A percentile compares a stretch with the other conserved stretches of the same genome.
Evolutionary conservation across 2,888 invertebrate species (phyloP).

Genomic region (Mongoloraphidia duomilia): DNA sequence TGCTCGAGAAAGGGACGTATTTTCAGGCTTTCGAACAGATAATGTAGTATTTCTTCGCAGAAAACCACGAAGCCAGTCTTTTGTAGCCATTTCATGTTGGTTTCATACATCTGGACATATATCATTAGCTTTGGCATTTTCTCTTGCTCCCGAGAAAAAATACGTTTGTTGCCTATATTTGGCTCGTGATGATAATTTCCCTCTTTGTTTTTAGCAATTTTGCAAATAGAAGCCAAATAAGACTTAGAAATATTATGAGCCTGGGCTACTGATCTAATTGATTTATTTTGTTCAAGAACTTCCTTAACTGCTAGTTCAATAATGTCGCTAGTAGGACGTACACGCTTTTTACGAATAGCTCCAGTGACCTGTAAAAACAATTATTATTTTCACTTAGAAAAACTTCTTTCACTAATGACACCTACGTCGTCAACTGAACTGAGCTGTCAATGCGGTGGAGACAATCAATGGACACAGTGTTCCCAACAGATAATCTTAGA

Average conservation of each 20-base stretch:
- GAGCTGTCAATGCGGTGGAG: no score
- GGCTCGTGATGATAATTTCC: conserved; percentile 7
- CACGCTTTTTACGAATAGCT: not conserved
- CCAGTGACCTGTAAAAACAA: no score
- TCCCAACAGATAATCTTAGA: no score
- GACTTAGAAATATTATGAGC: conserved; percentile 11
- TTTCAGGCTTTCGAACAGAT: conserved; percentile 7
- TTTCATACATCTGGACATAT: not conserved
- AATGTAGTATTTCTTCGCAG: not conserved
- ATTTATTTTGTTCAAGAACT: conserved; percentile 6
- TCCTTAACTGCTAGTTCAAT: conserved; percentile 7
- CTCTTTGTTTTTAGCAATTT: conserved; percentile 10
- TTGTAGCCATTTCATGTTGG: not conserved
- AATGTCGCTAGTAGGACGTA: not conserved
- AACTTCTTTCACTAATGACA: no score
- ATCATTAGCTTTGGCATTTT: not conserved
- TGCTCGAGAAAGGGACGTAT: conserved; percentile 11
- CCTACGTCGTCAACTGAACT: no score
- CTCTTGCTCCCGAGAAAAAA: not conserved
- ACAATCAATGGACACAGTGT: no score
- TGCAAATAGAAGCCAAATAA: conserved; percentile 11
- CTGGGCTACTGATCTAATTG: conserved; percentile 8
- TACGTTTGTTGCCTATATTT: conserved; percentile 11
- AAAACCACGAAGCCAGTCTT: no score
- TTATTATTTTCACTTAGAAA: no score